A percentile compares a stretch with the other conserved stretches of the same genome.
Evolutionary conservation across 2,888 invertebrate species (phyloP).

Genomic region (Barypeithes pellucidus): DNA sequence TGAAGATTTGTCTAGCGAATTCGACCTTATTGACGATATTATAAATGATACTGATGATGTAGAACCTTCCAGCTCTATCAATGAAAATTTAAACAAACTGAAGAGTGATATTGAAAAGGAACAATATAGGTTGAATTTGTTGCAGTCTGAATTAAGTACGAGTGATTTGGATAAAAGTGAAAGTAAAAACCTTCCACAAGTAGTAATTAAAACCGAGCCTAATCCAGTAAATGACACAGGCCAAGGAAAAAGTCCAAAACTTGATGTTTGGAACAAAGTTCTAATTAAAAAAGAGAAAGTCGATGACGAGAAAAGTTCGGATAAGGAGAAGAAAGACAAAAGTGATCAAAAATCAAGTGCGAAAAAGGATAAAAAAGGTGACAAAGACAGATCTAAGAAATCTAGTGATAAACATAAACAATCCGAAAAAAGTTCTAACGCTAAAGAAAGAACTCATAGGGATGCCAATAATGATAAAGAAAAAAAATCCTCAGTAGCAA

Average conservation of each 20-base stretch:
- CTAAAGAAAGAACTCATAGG: conserved; percentile 55
- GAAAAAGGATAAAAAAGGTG: conserved; percentile 1
- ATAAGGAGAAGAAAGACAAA: conserved; percentile 14
- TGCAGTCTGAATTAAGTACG: conserved; percentile 33
- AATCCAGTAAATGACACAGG: conserved; percentile 55
- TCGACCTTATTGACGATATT: conserved; percentile 70
- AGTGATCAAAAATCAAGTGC: neutral
- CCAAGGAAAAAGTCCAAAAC: conserved; percentile 52
- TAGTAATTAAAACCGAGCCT: neutral
- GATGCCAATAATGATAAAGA: conserved; percentile 64
- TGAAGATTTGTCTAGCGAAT: conserved; percentile 68
- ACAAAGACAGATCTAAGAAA: conserved; percentile 12
- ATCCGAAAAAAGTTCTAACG: conserved; percentile 18
- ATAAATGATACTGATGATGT: conserved; percentile 55
- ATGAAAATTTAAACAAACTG: conserved; percentile 36
- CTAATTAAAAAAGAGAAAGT: conserved; percentile 18
- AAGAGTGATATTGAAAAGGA: conserved; percentile 55
- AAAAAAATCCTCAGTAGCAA: conserved; percentile 18
- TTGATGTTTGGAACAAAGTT: conserved; percentile 65
- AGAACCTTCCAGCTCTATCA: conserved; percentile 18
- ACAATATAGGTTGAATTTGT: conserved; percentile 44
- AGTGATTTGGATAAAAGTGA: conserved; percentile 21
- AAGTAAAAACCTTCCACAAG: neutral
- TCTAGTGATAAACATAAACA: conserved; percentile 28
- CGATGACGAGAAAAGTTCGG: conserved; percentile 3